phyloP scores from a whole-genome alignment of 2,113 vertebrate species.

The Strix aluco region DNA sequence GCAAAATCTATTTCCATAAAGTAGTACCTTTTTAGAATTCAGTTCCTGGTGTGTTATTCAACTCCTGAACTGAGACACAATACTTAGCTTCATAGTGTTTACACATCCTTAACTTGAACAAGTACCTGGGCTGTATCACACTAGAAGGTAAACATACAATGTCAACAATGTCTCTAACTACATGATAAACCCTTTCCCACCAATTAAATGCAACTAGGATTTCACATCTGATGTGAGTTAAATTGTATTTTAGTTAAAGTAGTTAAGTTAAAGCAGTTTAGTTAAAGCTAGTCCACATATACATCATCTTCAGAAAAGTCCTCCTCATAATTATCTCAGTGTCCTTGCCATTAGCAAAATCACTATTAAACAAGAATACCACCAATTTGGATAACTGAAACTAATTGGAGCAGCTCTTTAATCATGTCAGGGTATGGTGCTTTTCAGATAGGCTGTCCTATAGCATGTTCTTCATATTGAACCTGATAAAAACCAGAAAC shows the following conservation, averaged over 20 bases:
- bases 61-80: neutral
- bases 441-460: neutral
- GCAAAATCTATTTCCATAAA: neutral
- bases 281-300: neutral
- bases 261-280: neutral
- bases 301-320: neutral
- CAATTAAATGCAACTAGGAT: neutral
- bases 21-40: too few species aligned
- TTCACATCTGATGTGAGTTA: neutral
- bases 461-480: neutral
- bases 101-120: neutral
- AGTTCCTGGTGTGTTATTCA: rapidly evolving
- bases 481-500: neutral
- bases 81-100: neutral
- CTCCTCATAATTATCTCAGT: neutral
- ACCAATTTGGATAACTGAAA: neutral
- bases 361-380: neutral
- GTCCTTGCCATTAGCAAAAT: neutral
- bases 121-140: neutral
- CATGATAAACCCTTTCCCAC: neutral
- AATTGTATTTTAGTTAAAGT: neutral
- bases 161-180: neutral
- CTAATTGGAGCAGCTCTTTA: neutral
- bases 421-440: neutral
- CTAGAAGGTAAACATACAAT: neutral